These are phyloP conservation scores for Petrocephalus schoutedeni DNA, from an alignment of 2,797 vertebrate species.

Conservation along the genomic window DNA sequence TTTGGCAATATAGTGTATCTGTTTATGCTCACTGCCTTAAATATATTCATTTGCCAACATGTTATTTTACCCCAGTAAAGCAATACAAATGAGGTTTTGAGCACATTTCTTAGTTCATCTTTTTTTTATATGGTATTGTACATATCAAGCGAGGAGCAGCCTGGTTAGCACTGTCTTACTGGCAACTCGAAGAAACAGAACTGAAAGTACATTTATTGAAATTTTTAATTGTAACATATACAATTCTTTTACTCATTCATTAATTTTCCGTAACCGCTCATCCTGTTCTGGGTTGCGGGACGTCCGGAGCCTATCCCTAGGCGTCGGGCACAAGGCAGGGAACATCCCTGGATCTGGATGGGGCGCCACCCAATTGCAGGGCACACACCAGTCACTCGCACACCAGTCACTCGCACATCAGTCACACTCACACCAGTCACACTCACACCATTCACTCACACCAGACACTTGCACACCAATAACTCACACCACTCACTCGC, in stretches of 20 bases:
- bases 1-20: neutral
- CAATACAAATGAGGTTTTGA: neutral
- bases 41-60: neutral
- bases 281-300: no score
- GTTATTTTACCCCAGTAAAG: neutral
- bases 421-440: no score
- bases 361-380: no score
- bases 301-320: no score
- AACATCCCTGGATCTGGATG: no score
- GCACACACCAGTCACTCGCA: no score
- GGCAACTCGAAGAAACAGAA: neutral
- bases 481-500: no score
- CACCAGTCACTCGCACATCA: no score
- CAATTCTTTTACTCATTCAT: neutral
- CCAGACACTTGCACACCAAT: no score
- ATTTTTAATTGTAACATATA: neutral
- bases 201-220: neutral
- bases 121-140: neutral
- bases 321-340: no score
- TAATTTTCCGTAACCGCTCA: no score
- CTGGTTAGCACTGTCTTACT: neutral
- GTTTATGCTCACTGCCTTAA: neutral
- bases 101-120: neutral
- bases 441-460: no score
- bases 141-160: neutral